A percentile compares a stretch with the other conserved stretches of the same genome.
These are phyloP conservation scores for Eumerus sabulonum DNA, from an alignment of 2,888 invertebrate genomes.

Conservation along the genomic window DNA sequence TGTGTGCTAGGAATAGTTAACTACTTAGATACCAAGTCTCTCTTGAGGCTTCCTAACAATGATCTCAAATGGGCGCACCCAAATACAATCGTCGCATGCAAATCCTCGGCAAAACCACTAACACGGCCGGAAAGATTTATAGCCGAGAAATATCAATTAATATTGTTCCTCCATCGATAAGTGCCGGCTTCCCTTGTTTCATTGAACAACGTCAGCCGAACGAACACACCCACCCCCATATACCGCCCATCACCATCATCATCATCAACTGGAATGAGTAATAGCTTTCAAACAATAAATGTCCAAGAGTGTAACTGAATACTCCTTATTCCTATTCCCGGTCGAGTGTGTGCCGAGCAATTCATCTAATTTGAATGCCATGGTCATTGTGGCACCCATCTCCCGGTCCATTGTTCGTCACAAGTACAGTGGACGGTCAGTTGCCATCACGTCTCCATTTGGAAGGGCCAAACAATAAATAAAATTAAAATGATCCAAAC, in stretches of 20 bases:
- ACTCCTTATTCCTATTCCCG: not conserved
- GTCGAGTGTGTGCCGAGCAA: slow-evolving; percentile 35
- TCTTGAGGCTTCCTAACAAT: no score
- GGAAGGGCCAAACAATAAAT: slow-evolving; percentile 77
- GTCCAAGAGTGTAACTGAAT: slow-evolving; percentile 28
- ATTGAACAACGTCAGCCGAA: slow-evolving; percentile 20
- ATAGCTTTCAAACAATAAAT: slow-evolving; percentile 68
- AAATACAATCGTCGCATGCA: no score
- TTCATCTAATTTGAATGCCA: slow-evolving; percentile 69
- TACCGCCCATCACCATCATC: not conserved
- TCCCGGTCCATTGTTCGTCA: slow-evolving; percentile 59
- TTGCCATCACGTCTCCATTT: slow-evolving; percentile 43
- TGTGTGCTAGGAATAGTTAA: no score
- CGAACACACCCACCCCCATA: slow-evolving; percentile 3
- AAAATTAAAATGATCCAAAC: slow-evolving; percentile 79
- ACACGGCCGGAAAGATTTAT: slow-evolving; percentile 10
- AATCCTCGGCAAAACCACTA: no score
- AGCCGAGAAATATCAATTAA: slow-evolving; percentile 60
- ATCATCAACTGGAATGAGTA: slow-evolving; percentile 53
- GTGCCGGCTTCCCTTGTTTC: slow-evolving; percentile 21
- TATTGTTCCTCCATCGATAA: slow-evolving; percentile 62
- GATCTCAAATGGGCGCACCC: no score
- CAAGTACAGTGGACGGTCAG: slow-evolving; percentile 6
- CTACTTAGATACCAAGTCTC: no score
- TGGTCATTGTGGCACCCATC: slow-evolving; percentile 67